Conservation (phyloP, 2,797 vertebrate genomes). For the Sternarchorhynchus goeldii region DNA sequence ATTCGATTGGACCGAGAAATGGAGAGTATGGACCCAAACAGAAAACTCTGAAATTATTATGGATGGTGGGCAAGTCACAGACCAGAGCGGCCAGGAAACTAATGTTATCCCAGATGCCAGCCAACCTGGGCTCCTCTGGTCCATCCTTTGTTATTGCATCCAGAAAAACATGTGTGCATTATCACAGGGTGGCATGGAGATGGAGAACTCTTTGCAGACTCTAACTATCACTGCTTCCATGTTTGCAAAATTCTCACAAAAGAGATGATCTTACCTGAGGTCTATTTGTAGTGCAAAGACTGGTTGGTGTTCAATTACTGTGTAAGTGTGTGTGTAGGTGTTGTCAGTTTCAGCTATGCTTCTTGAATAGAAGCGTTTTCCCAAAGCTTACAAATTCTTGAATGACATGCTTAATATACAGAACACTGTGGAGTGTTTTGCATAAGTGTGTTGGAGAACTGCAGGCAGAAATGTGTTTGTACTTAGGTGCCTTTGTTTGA, state of each 20-base stretch:
- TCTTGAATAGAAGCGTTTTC: too few relatives aligned
- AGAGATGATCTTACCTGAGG: too few relatives aligned
- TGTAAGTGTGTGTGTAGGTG: too few relatives aligned
- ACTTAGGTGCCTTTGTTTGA: neutral
- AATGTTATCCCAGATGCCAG: constrained; percentile 5
- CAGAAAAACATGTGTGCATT: neutral
- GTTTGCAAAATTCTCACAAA: too few relatives aligned
- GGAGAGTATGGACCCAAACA: neutral
- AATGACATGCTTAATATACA: too few relatives aligned
- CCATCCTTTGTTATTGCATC: constrained; percentile 12
- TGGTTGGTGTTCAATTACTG: too few relatives aligned
- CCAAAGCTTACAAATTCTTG: too few relatives aligned
- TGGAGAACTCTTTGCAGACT: neutral
- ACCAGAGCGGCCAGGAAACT: constrained; percentile 30
- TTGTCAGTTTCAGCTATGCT: too few relatives aligned
- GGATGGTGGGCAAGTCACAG: constrained; percentile 24
- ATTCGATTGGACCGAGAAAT: neutral
- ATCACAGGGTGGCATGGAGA: neutral
- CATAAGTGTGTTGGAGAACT: too few relatives aligned
- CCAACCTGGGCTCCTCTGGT: constrained; percentile 31
- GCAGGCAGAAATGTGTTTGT: neutral
- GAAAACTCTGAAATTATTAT: constrained; percentile 7
- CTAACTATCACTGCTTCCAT: too few relatives aligned
- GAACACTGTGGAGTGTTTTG: too few relatives aligned
- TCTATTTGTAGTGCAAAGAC: too few relatives aligned